A percentile compares a stretch with the other conserved stretches of the same genome.
phyloP scores from a whole-genome alignment of 1,140 invertebrate genomes.

The Leptinotarsa lineolata region DNA sequence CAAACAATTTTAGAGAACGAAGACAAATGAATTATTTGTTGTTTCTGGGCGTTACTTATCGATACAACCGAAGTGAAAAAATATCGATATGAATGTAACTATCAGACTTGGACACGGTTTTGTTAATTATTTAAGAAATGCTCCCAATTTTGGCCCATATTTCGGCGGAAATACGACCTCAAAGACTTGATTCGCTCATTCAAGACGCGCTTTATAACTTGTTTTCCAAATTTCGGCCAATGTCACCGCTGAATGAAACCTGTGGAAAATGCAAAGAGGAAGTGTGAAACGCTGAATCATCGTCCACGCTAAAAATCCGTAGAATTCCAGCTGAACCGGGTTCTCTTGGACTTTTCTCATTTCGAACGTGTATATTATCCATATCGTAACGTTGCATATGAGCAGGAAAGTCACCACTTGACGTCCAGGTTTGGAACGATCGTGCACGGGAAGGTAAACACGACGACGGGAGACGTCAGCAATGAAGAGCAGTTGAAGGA shows the following conservation, averaged over 20 bases:
- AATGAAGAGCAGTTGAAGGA: conserved; percentile 92
- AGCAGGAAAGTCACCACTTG: conserved; percentile 94
- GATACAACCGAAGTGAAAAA: conserved; percentile 3
- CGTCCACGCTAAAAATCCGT: conserved; percentile 92
- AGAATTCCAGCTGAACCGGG: conserved; percentile 90
- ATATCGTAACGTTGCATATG: conserved; percentile 94
- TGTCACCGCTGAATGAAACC: conserved; percentile 96
- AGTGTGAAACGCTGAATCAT: conserved; percentile 91
- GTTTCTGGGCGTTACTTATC: background rate
- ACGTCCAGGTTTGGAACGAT: conserved; percentile 89
- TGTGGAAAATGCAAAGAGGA: conserved; percentile 94
- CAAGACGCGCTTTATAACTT: conserved; percentile 89
- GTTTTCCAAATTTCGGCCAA: conserved; percentile 98
- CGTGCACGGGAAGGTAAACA: conserved; percentile 88
- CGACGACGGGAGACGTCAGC: conserved; percentile 89
- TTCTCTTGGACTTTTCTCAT: conserved; percentile 90
- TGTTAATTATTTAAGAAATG: background rate
- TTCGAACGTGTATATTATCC: conserved; percentile 95
- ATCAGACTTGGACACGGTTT: background rate
- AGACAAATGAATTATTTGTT: too few relatives aligned
- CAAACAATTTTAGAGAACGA: too few relatives aligned
- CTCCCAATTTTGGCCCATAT: background rate
- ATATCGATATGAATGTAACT: conserved; percentile 8
- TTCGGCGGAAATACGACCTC: background rate
- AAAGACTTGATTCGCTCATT: conserved; percentile 60